phyloP scores from a whole-genome alignment of 2,888 invertebrate genomes.

The Hartigia nigra region DNA sequence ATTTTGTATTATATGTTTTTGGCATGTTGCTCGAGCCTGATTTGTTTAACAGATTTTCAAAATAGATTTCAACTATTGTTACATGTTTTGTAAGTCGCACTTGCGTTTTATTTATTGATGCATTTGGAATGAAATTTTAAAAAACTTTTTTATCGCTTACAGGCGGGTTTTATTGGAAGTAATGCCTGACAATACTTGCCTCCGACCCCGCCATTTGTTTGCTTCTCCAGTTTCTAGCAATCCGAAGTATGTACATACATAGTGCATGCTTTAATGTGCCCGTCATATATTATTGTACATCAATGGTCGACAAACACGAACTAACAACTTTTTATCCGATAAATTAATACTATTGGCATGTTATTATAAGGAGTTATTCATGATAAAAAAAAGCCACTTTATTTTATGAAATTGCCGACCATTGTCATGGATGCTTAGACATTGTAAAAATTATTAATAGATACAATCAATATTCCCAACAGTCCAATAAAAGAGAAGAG shows the following conservation, averaged over 20 bases:
- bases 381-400: neutral
- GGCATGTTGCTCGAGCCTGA: neutral
- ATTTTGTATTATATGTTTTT: neutral
- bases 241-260: slow-evolving; percentile 70
- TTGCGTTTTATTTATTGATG: neutral
- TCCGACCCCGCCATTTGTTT: slow-evolving; percentile 70
- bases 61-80: slow-evolving; percentile 18
- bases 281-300: slow-evolving; percentile 3
- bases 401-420: neutral
- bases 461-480: slow-evolving; percentile 6
- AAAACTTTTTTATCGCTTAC: slow-evolving; percentile 48
- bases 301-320: neutral
- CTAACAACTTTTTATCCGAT: neutral
- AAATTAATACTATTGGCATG: neutral
- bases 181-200: slow-evolving; percentile 71
- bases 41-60: neutral
- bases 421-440: neutral
- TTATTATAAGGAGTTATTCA: neutral
- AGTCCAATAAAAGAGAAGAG: slow-evolving; percentile 48
- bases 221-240: slow-evolving; percentile 65
- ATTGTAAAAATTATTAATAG: neutral
- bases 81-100: slow-evolving; percentile 10
- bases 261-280: slow-evolving; percentile 10
- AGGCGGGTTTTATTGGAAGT: slow-evolving; percentile 74
- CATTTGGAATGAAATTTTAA: slow-evolving; percentile 8